phyloP scores from a whole-genome alignment of 2,797 vertebrate species.

The Anisognathus igniventris region DNA sequence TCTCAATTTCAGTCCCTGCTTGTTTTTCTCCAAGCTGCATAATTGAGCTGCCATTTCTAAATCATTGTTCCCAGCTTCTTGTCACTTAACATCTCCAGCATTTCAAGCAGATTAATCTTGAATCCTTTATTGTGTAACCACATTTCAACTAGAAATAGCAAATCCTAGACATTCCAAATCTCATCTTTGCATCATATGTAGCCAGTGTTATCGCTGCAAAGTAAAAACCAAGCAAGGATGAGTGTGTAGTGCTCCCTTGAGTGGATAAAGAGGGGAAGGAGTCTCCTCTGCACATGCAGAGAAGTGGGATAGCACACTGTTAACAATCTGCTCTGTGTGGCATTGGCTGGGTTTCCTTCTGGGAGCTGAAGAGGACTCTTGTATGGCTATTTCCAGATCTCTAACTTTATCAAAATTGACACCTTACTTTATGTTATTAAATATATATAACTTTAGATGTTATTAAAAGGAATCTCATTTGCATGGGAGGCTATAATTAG shows the following conservation, averaged over 20 bases:
- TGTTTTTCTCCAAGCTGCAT: conserved; percentile 15
- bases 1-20: conserved; percentile 33
- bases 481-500: background rate
- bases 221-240: background rate
- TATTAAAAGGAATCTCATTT: background rate
- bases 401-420: background rate
- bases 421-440: background rate
- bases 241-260: background rate
- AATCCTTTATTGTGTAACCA: conserved; percentile 3
- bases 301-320: background rate
- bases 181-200: background rate
- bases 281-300: background rate
- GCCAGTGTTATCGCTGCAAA: background rate
- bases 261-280: background rate
- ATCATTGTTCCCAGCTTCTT: conserved; percentile 32
- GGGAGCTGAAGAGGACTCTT: background rate
- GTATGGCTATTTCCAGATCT: background rate
- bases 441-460: background rate
- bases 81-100: conserved; percentile 33
- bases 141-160: conserved; percentile 30
- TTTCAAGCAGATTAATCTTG: conserved; percentile 11
- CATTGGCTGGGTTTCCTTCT: background rate
- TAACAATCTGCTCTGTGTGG: background rate
- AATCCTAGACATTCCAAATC: background rate
- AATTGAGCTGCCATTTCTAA: conserved; percentile 47